Conservation (phyloP, 2,888 invertebrate genomes). For the Meghimatium bilineatum region DNA sequence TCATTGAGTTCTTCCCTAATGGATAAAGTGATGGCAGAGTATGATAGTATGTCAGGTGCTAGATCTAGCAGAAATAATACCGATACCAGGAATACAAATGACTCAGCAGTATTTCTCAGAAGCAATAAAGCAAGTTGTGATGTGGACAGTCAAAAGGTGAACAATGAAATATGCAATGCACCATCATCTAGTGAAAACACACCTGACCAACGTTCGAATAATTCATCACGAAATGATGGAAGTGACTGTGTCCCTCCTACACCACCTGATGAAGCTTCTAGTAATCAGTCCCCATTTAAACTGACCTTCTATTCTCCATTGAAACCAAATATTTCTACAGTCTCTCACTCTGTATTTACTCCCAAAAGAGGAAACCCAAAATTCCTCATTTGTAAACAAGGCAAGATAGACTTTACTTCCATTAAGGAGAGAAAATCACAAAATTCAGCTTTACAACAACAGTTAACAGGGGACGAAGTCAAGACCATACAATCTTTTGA, state of each 20-base stretch:
- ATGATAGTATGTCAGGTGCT: conserved; percentile 21
- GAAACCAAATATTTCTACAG: background rate
- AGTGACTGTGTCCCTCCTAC: conserved; percentile 74
- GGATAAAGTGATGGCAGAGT: conserved; percentile 59
- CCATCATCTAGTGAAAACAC: background rate
- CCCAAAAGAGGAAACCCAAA: background rate
- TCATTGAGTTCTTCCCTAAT: conserved; percentile 69
- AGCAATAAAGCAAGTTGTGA: background rate
- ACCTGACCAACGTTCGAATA: background rate
- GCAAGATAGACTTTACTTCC: background rate
- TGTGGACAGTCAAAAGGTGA: background rate
- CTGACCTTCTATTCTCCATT: conserved; percentile 33
- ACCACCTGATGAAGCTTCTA: conserved; percentile 64
- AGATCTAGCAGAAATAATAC: background rate
- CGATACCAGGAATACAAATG: background rate
- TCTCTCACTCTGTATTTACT: background rate
- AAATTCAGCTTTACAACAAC: background rate
- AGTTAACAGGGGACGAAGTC: background rate
- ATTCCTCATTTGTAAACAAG: background rate
- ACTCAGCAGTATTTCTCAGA: background rate
- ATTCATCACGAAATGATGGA: conserved; percentile 52
- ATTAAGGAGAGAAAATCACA: conserved; percentile 26
- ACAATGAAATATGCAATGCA: background rate
- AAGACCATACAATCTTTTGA: background rate
- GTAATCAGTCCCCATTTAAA: conserved; percentile 15